A percentile compares a stretch with the other conserved stretches of the same genome.
phyloP scores from a whole-genome alignment of 2,113 vertebrate species.

The Salvelinus namaycush region DNA sequence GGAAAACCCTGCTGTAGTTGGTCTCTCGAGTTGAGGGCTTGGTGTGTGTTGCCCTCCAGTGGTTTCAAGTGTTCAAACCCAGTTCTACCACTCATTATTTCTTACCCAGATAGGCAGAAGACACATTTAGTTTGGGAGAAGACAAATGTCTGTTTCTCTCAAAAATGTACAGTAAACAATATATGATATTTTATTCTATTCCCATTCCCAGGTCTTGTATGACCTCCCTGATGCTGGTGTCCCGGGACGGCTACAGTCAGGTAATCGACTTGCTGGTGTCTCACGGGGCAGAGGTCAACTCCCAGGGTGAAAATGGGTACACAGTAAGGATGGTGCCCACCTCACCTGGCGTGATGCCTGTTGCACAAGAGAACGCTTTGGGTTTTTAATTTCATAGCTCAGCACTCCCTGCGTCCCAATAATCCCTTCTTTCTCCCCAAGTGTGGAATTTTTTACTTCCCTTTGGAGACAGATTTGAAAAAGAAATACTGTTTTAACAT shows the following conservation, averaged over 20 bases:
- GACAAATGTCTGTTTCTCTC: background rate
- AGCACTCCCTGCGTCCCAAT: too few species aligned
- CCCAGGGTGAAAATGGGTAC: slow-evolving; percentile 81
- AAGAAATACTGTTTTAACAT: too few species aligned
- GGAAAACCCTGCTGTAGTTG: too few species aligned
- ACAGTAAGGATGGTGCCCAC: slow-evolving; percentile 75
- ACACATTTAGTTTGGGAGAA: too few species aligned
- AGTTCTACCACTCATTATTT: background rate
- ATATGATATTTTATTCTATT: too few species aligned
- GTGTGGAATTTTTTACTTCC: too few species aligned
- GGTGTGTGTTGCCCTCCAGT: slow-evolving; percentile 49
- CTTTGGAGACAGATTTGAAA: too few species aligned
- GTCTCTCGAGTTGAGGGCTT: background rate
- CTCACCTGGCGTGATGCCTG: background rate
- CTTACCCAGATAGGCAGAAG: too few species aligned
- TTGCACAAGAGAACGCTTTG: too few species aligned
- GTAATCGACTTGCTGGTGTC: slow-evolving; percentile 85
- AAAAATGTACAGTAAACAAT: background rate
- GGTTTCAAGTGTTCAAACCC: slow-evolving; percentile 7
- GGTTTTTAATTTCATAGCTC: too few species aligned
- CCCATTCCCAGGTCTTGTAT: slow-evolving; percentile 74
- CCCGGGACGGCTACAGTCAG: slow-evolving; percentile 75
- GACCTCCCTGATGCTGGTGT: slow-evolving; percentile 88
- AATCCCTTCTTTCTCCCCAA: too few species aligned
- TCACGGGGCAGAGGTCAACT: slow-evolving; percentile 81